Percentiles rank a stretch among this genome's conserved stretches.
These are phyloP conservation scores for Physeter macrocephalus DNA, from an alignment of 2,113 vertebrate genomes.

Conservation along the genomic window DNA sequence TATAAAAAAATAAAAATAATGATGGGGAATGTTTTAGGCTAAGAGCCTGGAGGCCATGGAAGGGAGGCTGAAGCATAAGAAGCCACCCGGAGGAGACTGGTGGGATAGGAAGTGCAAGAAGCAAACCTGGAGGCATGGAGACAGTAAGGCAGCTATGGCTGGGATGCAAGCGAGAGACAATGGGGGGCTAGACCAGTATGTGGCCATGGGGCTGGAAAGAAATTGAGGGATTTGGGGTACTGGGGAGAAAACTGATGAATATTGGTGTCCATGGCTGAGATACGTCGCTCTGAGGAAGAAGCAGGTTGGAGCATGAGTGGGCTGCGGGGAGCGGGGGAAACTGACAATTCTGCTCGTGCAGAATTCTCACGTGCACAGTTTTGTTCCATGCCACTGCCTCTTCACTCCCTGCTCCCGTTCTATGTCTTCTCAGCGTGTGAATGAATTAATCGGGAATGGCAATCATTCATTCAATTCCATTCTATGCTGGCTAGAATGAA, in stretches of 20 bases:
- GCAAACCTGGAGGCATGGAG: neutral
- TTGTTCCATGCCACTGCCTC: neutral
- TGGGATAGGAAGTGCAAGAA: neutral
- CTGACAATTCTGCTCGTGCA: neutral
- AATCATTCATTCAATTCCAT: neutral
- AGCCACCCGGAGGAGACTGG: neutral
- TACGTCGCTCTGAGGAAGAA: neutral
- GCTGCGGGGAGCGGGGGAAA: rapidly evolving
- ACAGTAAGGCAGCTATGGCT: no score
- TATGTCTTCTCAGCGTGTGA: neutral
- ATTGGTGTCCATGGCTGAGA: neutral
- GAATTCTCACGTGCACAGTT: neutral
- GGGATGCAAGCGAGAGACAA: neutral
- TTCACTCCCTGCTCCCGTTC: neutral
- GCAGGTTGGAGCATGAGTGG: neutral
- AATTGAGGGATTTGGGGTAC: neutral
- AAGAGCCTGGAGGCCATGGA: neutral
- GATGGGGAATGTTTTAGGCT: neutral
- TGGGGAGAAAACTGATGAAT: neutral
- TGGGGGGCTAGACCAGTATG: neutral
- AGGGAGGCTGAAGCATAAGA: neutral
- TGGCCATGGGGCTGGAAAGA: neutral
- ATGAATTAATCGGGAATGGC: neutral
- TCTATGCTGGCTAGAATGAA: neutral
- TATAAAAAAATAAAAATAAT: neutral